Percentiles rank a stretch among this genome's conserved stretches.
These are phyloP conservation scores for Amblyopsis rosae DNA, from an alignment of 2,113 vertebrate species.

Conservation along the genomic window DNA sequence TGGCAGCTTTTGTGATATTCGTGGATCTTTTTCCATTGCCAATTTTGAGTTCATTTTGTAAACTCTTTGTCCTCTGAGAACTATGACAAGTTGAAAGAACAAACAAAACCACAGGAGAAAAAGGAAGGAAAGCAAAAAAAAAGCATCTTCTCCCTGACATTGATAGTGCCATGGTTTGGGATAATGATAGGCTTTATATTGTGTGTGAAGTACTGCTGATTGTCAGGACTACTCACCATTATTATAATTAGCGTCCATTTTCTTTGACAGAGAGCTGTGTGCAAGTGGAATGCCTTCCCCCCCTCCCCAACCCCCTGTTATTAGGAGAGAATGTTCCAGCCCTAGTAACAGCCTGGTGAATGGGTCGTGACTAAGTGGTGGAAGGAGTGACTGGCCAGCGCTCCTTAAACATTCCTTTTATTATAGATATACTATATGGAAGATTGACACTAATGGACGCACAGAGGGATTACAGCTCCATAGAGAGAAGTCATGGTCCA, in stretches of 20 bases:
- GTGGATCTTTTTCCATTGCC: neutral
- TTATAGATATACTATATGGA: too few relatives aligned
- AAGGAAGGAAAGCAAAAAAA: slow-evolving; percentile 22
- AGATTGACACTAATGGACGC: too few relatives aligned
- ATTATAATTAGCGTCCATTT: slow-evolving; percentile 64
- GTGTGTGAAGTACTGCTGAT: slow-evolving; percentile 10
- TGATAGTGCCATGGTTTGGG: slow-evolving; percentile 41
- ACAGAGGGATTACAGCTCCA: too few relatives aligned
- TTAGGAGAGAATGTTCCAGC: slow-evolving; percentile 58
- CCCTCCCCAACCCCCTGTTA: slow-evolving; percentile 42
- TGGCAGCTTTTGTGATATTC: slow-evolving; percentile 6
- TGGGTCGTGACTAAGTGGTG: slow-evolving; percentile 52
- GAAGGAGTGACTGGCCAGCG: slow-evolving; percentile 34
- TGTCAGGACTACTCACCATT: slow-evolving; percentile 51
- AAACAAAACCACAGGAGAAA: slow-evolving; percentile 1
- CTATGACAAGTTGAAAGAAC: slow-evolving; percentile 13
- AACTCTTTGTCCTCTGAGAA: slow-evolving; percentile 10
- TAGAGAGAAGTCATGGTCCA: too few relatives aligned
- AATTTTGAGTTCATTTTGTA: slow-evolving; percentile 8
- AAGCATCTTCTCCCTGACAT: slow-evolving; percentile 24
- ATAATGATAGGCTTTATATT: slow-evolving; percentile 51
- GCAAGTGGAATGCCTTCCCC: slow-evolving; percentile 47
- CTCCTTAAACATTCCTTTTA: slow-evolving; percentile 13
- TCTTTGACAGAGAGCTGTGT: slow-evolving; percentile 56
- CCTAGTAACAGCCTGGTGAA: slow-evolving; percentile 48